phyloP scores from a whole-genome alignment of 2,888 invertebrate species.

The Psylliodes chrysocephalus region DNA sequence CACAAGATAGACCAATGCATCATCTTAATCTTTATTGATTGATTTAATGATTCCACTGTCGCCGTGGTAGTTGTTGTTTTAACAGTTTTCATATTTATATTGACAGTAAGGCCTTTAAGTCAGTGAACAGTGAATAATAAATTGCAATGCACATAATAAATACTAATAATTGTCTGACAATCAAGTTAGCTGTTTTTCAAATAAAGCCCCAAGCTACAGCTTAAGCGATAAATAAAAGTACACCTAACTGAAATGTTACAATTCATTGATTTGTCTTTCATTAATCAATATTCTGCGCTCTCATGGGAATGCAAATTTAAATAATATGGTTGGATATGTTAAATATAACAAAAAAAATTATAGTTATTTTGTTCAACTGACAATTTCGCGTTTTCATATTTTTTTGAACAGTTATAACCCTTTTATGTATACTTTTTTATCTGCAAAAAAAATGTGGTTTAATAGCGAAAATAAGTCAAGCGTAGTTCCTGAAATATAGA shows the following conservation, averaged over 20 bases:
- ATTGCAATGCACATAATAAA: not conserved
- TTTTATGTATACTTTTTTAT: too few species aligned
- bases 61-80: not conserved
- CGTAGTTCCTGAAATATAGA: too few species aligned
- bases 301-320: too few species aligned
- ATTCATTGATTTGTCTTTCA: not conserved
- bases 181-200: constrained; percentile 1
- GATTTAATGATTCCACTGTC: not conserved
- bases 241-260: not conserved
- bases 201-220: not conserved
- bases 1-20: not conserved
- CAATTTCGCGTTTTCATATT: too few species aligned
- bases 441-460: too few species aligned
- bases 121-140: constrained; percentile 2
- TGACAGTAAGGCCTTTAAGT: not conserved
- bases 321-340: too few species aligned
- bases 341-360: too few species aligned
- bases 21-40: not conserved
- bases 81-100: not conserved
- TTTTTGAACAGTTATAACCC: too few species aligned
- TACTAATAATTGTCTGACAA: constrained; percentile 1
- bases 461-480: too few species aligned
- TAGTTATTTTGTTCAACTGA: too few species aligned
- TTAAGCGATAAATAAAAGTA: not conserved
- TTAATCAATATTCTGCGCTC: not conserved